phyloP scores from a whole-genome alignment of 2,113 vertebrate genomes.

The Oreamnos americanus region DNA sequence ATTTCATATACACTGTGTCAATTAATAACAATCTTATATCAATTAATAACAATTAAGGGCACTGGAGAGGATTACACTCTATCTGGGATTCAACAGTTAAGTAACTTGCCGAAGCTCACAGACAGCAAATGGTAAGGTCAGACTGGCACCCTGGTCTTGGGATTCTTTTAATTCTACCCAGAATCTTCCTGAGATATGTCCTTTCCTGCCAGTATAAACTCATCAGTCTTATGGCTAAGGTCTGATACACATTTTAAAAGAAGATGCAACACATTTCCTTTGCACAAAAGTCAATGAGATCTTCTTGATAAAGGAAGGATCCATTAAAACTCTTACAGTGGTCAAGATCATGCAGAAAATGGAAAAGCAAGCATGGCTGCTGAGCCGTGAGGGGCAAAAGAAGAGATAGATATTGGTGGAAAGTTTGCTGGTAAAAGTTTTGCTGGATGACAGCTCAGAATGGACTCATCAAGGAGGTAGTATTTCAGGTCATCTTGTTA shows the following conservation, averaged over 20 bases:
- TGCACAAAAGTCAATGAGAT: not conserved
- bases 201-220: conserved; percentile 28
- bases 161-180: conserved; percentile 35
- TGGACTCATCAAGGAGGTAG: not conserved
- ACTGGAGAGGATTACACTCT: not conserved
- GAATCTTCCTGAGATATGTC: not conserved
- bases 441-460: not conserved
- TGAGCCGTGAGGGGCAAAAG: not conserved
- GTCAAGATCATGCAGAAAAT: not conserved
- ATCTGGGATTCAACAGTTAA: not conserved
- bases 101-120: not conserved
- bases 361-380: not conserved
- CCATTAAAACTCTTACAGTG: not conserved
- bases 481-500: not conserved
- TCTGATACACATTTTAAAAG: conserved; percentile 13
- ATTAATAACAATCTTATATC: not conserved
- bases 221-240: conserved; percentile 34
- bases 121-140: not conserved
- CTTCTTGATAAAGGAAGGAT: not conserved
- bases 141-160: not conserved
- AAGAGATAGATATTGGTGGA: not conserved
- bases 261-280: not conserved
- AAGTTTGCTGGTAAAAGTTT: not conserved
- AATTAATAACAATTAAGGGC: not conserved
- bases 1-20: not conserved